These are phyloP conservation scores for Gobio gobio DNA, from an alignment of 2,113 vertebrate genomes.

Conservation along the genomic window DNA sequence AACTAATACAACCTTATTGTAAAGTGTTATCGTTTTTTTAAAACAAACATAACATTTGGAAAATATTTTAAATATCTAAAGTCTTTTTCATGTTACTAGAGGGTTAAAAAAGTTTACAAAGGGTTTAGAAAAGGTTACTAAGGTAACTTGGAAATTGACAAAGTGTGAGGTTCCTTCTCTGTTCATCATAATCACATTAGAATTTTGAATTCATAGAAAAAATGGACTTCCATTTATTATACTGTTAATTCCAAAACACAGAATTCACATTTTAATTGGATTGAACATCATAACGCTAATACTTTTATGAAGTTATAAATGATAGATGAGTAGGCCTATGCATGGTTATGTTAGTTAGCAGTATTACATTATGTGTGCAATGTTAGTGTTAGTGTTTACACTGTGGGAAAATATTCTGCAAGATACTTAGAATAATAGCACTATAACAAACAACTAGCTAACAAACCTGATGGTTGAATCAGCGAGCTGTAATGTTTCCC, in stretches of 20 bases:
- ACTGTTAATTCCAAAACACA: not conserved
- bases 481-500: not conserved
- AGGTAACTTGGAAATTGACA: not conserved
- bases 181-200: not conserved
- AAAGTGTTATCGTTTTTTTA: too few species aligned
- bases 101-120: not conserved
- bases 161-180: not conserved
- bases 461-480: not conserved
- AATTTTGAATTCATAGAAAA: not conserved
- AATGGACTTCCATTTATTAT: not conserved
- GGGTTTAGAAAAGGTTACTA: not conserved
- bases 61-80: not conserved
- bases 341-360: not conserved
- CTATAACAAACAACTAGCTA: not conserved
- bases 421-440: not conserved
- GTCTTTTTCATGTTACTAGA: not conserved
- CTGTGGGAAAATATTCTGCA: not conserved
- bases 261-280: not conserved
- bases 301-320: not conserved
- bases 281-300: not conserved
- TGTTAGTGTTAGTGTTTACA: not conserved
- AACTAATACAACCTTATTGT: too few species aligned
- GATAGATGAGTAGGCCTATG: not conserved
- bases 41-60: not conserved
- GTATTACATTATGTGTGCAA: not conserved